A percentile compares a stretch with the other conserved stretches of the same genome.
phyloP scores from a whole-genome alignment of 37 sponge, comb jelly and placozoan genomes.

The Mnemiopsis leidyi region DNA sequence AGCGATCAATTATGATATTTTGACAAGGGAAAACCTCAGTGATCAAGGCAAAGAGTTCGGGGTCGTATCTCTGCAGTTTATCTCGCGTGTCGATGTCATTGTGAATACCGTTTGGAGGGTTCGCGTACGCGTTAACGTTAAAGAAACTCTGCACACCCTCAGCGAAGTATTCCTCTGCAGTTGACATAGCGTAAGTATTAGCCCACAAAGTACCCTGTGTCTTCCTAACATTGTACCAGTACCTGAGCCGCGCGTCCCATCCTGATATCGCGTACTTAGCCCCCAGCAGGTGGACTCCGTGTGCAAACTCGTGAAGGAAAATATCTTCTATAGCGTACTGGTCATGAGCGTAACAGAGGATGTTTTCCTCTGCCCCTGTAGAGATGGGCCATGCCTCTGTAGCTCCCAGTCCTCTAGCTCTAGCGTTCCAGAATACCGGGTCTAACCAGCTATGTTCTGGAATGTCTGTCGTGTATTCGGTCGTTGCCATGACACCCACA shows the following conservation, averaged over 20 bases:
- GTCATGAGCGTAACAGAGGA: not conserved
- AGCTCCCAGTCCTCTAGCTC: slow-evolving; percentile 61
- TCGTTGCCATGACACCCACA: slow-evolving; percentile 46
- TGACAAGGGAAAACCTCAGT: not conserved
- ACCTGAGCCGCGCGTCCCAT: not conserved
- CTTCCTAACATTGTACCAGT: not conserved
- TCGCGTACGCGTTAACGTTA: not conserved
- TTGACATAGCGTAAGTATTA: not conserved
- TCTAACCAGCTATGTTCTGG: slow-evolving; percentile 61
- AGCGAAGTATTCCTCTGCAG: not conserved
- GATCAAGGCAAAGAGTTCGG: not conserved
- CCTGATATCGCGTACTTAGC: slow-evolving; percentile 37
- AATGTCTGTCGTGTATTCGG: slow-evolving; percentile 42
- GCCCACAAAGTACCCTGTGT: not conserved
- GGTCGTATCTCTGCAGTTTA: not conserved
- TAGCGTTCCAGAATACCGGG: slow-evolving; percentile 56
- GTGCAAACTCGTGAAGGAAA: slow-evolving; percentile 21
- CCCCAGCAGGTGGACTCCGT: slow-evolving; percentile 12
- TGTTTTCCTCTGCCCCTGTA: slow-evolving; percentile 29
- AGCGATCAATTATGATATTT: not conserved
- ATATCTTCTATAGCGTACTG: not conserved
- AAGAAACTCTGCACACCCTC: not conserved
- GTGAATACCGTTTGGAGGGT: slow-evolving; percentile 29
- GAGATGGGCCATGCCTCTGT: slow-evolving; percentile 57
- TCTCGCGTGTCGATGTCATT: not conserved